These are phyloP conservation scores for Zelostemma sp. DNA, from an alignment of 1,140 invertebrate species.

Conservation along the genomic window DNA sequence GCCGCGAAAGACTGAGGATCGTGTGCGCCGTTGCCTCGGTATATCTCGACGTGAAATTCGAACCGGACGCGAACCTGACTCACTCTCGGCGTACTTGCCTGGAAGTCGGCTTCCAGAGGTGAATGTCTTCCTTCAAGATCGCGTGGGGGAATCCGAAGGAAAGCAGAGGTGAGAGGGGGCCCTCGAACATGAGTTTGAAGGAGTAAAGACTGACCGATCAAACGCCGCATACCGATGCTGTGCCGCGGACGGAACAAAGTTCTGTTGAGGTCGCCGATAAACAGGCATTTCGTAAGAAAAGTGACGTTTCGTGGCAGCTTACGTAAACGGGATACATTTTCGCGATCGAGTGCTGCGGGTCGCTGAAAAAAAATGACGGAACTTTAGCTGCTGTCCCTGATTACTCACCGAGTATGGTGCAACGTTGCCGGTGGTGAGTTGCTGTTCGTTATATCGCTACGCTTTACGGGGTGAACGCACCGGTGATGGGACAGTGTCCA, in stretches of 20 bases:
- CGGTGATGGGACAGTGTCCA: constrained; percentile 28
- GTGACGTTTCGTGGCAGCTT: background rate
- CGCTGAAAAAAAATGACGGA: background rate
- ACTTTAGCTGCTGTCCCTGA: background rate
- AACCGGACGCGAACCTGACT: constrained; percentile 23
- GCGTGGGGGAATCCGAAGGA: constrained; percentile 52
- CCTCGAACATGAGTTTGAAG: constrained; percentile 34
- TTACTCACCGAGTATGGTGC: constrained; percentile 1
- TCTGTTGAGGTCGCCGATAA: background rate
- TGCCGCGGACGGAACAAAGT: constrained; percentile 33
- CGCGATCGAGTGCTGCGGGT: background rate
- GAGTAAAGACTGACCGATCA: constrained; percentile 38
- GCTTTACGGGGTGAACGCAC: constrained; percentile 36
- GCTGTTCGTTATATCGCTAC: constrained; percentile 3
- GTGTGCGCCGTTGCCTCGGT: constrained; percentile 12
- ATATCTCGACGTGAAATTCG: constrained; percentile 10
- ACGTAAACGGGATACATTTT: background rate
- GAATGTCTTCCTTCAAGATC: constrained; percentile 63
- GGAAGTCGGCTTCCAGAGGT: constrained; percentile 60
- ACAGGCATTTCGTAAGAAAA: too few species aligned
- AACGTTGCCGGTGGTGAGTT: constrained; percentile 20
- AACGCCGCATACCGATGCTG: constrained; percentile 52
- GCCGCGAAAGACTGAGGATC: constrained; percentile 28
- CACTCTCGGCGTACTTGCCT: constrained; percentile 27
- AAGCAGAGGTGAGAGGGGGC: constrained; percentile 37